Evolutionary conservation across 2,888 invertebrate species (phyloP), one percentile per base, ranked within the genome.

Genomic region (Mythimna impura): DNA sequence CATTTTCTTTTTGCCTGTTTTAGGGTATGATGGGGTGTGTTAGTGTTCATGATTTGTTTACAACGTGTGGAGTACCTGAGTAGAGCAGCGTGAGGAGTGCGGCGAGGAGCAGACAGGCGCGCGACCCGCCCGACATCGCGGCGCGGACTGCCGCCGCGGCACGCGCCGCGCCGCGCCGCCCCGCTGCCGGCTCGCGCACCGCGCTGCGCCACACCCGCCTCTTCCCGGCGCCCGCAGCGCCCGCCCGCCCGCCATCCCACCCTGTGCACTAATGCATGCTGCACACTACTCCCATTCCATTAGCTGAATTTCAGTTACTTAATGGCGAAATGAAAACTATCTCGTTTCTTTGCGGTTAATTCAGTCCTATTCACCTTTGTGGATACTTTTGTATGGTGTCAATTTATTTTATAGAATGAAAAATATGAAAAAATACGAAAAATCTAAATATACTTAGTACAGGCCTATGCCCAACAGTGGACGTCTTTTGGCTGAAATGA

Each of bases 81-180:
- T 96, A 96, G 17, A 96, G 92, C 80, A 93, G 88, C 81, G 96
- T 93, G 81, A 96, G 92, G 40, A 96, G 89, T 57, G 94, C 94
- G 81, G 91, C 87, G 30, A 87, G 81, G 67, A 96, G 92, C 75
- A 95, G 81, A 67, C 91, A 90, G 85, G 90, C 95, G 92, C 94
- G 95, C 89, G 93, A 90, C 89, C 93, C 94, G 91, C 93, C 93
- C 94, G 93, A 91, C 96, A 96, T 96, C 93, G 93, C 94, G 94
- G 92, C 91, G 91, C 93, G 88, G 89, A 95, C 95, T 95, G 95
- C 94, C 94, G 94, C 88, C 89, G 40, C n/a, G 30, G 88, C 78
- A 3, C 40, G 40, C 80, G 72, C 52, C 54, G 60, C 30, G 34
- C 20, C 50, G 50, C 50, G 17, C 90, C 92, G 89, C 88, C 30